Percentiles rank a stretch among this genome's conserved stretches.
These are phyloP conservation scores for Megathymus violae DNA, from an alignment of 1,140 invertebrate species.

Conservation along the genomic window DNA sequence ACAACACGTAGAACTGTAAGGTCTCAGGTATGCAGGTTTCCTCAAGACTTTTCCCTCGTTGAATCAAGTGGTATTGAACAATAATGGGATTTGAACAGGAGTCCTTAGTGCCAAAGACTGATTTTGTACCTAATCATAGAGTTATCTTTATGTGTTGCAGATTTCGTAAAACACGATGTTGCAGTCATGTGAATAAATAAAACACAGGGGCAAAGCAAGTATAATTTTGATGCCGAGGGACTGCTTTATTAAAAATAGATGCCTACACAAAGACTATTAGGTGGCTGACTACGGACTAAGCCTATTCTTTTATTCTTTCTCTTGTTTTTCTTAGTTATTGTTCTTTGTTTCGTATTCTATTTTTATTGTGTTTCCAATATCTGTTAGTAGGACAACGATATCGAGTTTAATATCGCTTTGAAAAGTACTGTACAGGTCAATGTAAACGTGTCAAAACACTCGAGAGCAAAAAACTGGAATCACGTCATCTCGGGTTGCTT, in stretches of 20 bases:
- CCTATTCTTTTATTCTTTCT: slow-evolving; percentile 27
- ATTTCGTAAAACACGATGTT: too few species aligned
- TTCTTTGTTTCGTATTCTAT: slow-evolving; percentile 22
- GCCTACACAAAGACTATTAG: slow-evolving; percentile 25
- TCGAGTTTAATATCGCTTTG: slow-evolving; percentile 2
- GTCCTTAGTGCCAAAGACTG: too few species aligned
- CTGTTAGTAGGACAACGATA: slow-evolving; percentile 10
- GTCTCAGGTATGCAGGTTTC: too few species aligned
- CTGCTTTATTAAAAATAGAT: slow-evolving; percentile 28
- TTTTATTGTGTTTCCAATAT: slow-evolving; percentile 19
- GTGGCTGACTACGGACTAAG: slow-evolving; percentile 12
- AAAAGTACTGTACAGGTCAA: slow-evolving; percentile 2
- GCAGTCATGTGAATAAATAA: neutral
- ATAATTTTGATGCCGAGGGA: slow-evolving; percentile 36
- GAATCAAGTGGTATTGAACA: too few species aligned
- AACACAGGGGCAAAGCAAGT: slow-evolving; percentile 6
- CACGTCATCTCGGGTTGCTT: too few species aligned
- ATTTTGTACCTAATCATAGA: too few species aligned
- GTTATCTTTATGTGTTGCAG: too few species aligned
- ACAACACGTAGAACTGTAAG: too few species aligned
- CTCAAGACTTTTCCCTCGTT: too few species aligned
- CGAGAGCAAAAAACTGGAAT: too few species aligned
- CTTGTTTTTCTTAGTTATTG: slow-evolving; percentile 27
- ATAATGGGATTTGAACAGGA: too few species aligned
- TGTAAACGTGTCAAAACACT: neutral